phyloP scores from a whole-genome alignment of 2,113 vertebrate genomes.

The Amblyornis subalaris region DNA sequence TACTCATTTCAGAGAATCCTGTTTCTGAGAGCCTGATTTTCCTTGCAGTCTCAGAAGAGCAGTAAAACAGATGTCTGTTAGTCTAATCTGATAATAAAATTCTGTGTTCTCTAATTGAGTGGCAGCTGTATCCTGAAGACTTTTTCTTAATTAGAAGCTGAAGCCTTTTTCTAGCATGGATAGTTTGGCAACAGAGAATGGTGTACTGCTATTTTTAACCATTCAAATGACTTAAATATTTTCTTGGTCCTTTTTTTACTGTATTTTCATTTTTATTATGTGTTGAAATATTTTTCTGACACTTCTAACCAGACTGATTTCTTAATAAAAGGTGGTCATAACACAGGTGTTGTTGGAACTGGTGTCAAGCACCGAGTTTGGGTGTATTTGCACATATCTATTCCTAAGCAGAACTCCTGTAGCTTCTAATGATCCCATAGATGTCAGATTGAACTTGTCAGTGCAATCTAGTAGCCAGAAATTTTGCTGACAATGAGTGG shows the following conservation, averaged over 20 bases:
- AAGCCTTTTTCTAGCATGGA: conserved; percentile 32
- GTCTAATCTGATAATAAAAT: conserved; percentile 52
- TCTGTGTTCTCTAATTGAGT: conserved; percentile 60
- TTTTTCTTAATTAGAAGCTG: conserved; percentile 59
- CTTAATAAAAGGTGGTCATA: background rate
- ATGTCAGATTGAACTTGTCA: conserved; percentile 41
- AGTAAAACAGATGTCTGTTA: conserved; percentile 50
- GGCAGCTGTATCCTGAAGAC: conserved; percentile 64
- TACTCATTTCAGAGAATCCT: conserved; percentile 28
- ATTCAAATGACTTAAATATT: background rate
- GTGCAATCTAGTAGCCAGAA: conserved; percentile 33
- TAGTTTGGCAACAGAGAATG: background rate
- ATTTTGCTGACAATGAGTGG: conserved; percentile 57
- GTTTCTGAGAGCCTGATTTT: conserved; percentile 35
- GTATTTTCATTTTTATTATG: background rate
- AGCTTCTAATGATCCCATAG: conserved; percentile 17
- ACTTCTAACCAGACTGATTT: background rate
- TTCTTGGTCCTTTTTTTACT: background rate
- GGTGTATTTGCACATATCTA: background rate
- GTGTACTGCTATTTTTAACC: background rate
- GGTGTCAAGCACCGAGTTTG: background rate
- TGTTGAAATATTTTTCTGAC: background rate
- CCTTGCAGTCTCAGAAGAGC: background rate
- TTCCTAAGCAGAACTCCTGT: background rate
- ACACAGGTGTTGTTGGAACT: background rate